These are phyloP conservation scores for Dipodomys ordii DNA, from an alignment of 2,113 vertebrate species.

Conservation along the genomic window DNA sequence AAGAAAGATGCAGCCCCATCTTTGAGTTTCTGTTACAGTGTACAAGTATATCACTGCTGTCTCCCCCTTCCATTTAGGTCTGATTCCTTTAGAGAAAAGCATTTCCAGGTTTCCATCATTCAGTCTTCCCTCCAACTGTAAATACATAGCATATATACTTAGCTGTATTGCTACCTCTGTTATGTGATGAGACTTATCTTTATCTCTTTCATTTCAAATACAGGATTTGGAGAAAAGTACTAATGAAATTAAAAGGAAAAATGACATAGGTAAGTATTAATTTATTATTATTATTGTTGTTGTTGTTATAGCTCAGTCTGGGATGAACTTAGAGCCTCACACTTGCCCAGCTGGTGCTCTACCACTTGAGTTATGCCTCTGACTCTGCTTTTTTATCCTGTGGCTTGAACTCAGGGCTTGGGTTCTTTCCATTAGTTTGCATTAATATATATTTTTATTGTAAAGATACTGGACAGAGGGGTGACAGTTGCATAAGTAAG, in stretches of 20 bases:
- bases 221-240: slow-evolving; percentile 82
- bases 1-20: background rate
- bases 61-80: too few species aligned
- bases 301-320: background rate
- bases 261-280: slow-evolving; percentile 83
- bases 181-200: background rate
- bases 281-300: background rate
- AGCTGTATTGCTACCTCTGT: background rate
- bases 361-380: too few species aligned
- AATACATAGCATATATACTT: background rate
- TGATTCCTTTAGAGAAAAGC: background rate
- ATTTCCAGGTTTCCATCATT: background rate
- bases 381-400: too few species aligned
- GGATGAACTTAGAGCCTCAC: too few species aligned
- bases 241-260: slow-evolving; percentile 63
- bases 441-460: too few species aligned
- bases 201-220: slow-evolving; percentile 71
- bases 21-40: background rate
- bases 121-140: background rate
- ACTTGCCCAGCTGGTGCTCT: too few species aligned
- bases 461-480: too few species aligned
- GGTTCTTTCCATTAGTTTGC: too few species aligned
- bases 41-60: rapidly evolving
- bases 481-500: too few species aligned
- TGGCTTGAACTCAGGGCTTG: too few species aligned